phyloP scores from a whole-genome alignment of 2,797 vertebrate species.

The Borostomias antarcticus region DNA sequence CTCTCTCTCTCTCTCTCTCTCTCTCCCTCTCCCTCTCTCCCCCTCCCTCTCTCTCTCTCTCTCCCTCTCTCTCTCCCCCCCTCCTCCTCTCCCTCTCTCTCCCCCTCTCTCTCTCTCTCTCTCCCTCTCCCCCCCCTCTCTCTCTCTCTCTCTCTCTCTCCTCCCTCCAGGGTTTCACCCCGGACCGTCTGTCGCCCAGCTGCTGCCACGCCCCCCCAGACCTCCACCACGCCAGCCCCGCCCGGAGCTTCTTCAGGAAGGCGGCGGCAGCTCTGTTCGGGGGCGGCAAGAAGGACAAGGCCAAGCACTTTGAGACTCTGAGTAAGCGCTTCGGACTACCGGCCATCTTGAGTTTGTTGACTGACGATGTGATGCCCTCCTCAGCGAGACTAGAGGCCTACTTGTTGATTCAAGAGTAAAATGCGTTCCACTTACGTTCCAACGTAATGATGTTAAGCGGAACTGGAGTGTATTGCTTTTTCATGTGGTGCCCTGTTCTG shows the following conservation, averaged over 20 bases:
- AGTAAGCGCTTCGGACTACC: constrained; percentile 68
- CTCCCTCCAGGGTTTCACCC: constrained; percentile 82
- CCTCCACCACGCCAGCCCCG: constrained; percentile 86
- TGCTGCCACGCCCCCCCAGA: constrained; percentile 86
- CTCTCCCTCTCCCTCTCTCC: too few relatives aligned
- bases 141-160: background rate
- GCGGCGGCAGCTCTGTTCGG: constrained; percentile 87
- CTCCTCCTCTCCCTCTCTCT: too few relatives aligned
- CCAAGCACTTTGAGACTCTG: constrained; percentile 82
- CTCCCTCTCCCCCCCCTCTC: too few relatives aligned
- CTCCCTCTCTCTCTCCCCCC: background rate
- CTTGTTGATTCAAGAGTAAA: too few relatives aligned
- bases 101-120: background rate
- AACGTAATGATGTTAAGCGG: too few relatives aligned
- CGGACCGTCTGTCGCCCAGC: constrained; percentile 81
- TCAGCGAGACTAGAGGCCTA: too few relatives aligned
- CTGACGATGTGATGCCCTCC: too few relatives aligned
- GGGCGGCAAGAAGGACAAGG: constrained; percentile 84
- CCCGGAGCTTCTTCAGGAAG: constrained; percentile 88
- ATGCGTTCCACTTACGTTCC: too few relatives aligned
- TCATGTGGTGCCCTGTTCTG: too few relatives aligned
- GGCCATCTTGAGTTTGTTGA: background rate
- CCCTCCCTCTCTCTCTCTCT: background rate
- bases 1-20: background rate
- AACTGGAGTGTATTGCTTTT: too few relatives aligned